Evolutionary conservation across 35 echinoderm and acorn worm genomes (phyloP), one percentile per base, ranked within the genome.

Genomic region (Eucidaris tribuloides): DNA sequence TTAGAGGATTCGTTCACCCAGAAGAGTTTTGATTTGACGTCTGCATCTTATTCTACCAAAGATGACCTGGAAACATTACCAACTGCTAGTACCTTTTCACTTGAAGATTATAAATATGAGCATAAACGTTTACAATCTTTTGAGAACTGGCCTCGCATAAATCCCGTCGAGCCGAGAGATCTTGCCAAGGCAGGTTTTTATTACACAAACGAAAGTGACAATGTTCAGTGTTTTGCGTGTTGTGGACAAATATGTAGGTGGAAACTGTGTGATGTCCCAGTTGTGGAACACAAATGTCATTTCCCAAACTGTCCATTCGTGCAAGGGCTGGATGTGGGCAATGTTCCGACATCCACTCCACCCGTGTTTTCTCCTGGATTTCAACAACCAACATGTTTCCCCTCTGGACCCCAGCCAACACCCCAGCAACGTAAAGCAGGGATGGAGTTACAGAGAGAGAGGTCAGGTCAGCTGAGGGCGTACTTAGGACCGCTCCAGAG

Each of bases 211-310:
- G 54, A 78, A 40, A 58, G 84, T 14, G 83, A 93, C 30, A 52
- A 49, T 28, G 94, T 97, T 22, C 90, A 97, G 65, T 97, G 94
- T 39, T 97, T 97, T 89, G 89, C 85, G 42, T 97, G 94, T 41
- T 89, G 62, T 78, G 94, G 94, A 3, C 88, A 87, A 55, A 78
- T 97, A 31, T 66, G 79, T 2, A 66, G 88, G 20, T 97, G 90
- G 90, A 85, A 88, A 87, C 55, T 30, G 42, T 62, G 76, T 31
- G 94, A 97, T 60, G 46, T 46, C 37, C 85, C 94, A 2, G 83
- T 45, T 45, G 43, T 43, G 18, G 89, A 97, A 58, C 94, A 97
- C 81, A 54, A 57, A 1, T 50, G 70, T 24, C 65, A 87, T 35
- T 92, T 92, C 40, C 90, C 94, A 58, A 64, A 61, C 6, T 97